Evolutionary conservation across 1,140 invertebrate species (phyloP).

Genomic region (Drosophila virilis): DNA sequence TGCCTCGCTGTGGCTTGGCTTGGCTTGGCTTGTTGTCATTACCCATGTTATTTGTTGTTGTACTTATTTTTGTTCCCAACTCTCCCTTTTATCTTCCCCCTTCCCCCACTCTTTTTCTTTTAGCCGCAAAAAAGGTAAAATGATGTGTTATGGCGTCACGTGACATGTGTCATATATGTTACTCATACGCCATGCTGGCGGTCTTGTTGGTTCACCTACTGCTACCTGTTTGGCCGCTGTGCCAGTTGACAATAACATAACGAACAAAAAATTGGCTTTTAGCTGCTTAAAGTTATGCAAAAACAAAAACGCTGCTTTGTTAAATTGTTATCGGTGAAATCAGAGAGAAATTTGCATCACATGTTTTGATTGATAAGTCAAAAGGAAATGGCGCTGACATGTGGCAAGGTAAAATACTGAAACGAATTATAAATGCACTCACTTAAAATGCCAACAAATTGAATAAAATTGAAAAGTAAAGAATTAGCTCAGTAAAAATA

Average conservation of each 20-base stretch:
- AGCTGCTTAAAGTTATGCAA: constrained; percentile 8
- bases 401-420: neutral
- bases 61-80: constrained; percentile 11
- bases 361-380: constrained; percentile 31
- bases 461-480: neutral
- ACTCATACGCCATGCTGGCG: constrained; percentile 45
- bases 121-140: constrained; percentile 40
- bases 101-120: neutral
- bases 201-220: constrained; percentile 17
- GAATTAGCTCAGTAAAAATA: neutral
- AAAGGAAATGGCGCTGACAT: constrained; percentile 14
- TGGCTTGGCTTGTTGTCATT: constrained; percentile 50
- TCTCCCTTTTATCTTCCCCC: neutral
- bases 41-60: constrained; percentile 52
- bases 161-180: constrained; percentile 65
- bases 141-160: constrained; percentile 63
- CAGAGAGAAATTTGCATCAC: constrained; percentile 38
- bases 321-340: constrained; percentile 28
- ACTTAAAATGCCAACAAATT: neutral
- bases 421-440: constrained; percentile 16
- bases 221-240: constrained; percentile 3
- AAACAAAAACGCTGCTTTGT: constrained; percentile 4
- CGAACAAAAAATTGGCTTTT: constrained; percentile 3
- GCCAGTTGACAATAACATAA: neutral
- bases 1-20: constrained; percentile 2